Base-by-base conservation (phyloP, 2,113 vertebrate species). In the Hippotragus niger region DNA sequence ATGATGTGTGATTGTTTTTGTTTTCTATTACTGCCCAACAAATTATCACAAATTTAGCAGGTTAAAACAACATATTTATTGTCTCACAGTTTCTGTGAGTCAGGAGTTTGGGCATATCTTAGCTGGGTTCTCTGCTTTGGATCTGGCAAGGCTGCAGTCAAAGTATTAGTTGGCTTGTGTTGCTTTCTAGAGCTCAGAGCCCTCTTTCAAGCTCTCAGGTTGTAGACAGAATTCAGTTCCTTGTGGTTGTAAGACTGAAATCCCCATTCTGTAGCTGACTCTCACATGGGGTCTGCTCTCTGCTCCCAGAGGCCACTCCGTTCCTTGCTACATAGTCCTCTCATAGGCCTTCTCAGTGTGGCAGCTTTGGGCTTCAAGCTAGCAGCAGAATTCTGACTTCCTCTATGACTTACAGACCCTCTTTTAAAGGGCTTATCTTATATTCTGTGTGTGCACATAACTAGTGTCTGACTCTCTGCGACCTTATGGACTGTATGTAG, bases 381-480 rank as follows among this genome's bases (percentile, higher is more conserved):
- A 62, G 3, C 11, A 71, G 43, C 31, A 90, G 52, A 85, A 67
- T 89, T 96, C 23, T 83, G 50, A 89, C 14, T 57, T 74, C 31
- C 27, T 91, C 21, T 62, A 2, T 82, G 10, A n/a, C 10, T 58
- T 89, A n/a, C 15, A 90, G 53, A 58, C 31, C 1, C 11, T 88
- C 21, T 90, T 91, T 89, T 27, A 60, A 93, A 82, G 57, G 64
- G n/a, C 53, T 96, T 93, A 43, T 29, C 3, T 96, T 50, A 82
- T 52, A 86, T 76, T 15, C 52, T 31, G 19, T 71, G n/a, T 71
- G 67, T 71, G n/a, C 64, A 40, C n/a, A 40, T 36, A 23, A 40
- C n/a, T 71, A 71, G n/a, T 71, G n/a, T 23, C n/a, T 0, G 2
- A 40, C 19, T 71, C 67, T 71, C 67, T 71, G 19, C 0, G 2